Evolutionary conservation across 2,888 invertebrate species (phyloP).

Genomic region (Belgica antarctica): DNA sequence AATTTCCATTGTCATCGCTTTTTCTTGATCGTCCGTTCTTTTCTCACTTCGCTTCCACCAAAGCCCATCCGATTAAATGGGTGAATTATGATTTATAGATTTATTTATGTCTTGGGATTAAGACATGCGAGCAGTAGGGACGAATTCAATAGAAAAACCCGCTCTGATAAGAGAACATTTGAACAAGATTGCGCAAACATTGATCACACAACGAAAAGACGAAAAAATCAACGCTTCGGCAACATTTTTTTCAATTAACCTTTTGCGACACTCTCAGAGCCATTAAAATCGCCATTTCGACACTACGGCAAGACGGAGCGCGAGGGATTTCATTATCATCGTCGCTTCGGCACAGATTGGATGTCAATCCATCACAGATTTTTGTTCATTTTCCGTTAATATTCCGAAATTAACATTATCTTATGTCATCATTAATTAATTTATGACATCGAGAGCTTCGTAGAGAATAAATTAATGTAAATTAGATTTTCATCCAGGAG

Average conservation of each 20-base stretch:
- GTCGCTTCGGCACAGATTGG: background rate
- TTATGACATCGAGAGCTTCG: constrained; percentile 9
- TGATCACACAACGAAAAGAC: background rate
- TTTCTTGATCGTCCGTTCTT: background rate
- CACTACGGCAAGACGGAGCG: background rate
- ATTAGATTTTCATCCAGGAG: background rate
- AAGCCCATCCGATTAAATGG: background rate
- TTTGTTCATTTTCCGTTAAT: too few species aligned
- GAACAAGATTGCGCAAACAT: too few species aligned
- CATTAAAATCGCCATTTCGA: background rate
- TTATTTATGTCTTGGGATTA: background rate
- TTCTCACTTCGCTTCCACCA: background rate
- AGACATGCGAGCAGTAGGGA: background rate
- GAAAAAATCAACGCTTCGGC: background rate
- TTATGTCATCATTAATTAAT: constrained; percentile 29
- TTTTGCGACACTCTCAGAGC: background rate
- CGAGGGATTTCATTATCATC: background rate
- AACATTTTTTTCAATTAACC: constrained; percentile 11
- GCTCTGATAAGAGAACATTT: too few species aligned
- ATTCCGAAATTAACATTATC: background rate
- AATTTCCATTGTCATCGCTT: background rate
- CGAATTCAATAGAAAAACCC: too few species aligned
- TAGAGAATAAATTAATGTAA: background rate
- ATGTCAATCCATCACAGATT: background rate
- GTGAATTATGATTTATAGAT: constrained; percentile 15